phyloP scores from a whole-genome alignment of 2,888 invertebrate genomes.

The Cybosia mesomella region DNA sequence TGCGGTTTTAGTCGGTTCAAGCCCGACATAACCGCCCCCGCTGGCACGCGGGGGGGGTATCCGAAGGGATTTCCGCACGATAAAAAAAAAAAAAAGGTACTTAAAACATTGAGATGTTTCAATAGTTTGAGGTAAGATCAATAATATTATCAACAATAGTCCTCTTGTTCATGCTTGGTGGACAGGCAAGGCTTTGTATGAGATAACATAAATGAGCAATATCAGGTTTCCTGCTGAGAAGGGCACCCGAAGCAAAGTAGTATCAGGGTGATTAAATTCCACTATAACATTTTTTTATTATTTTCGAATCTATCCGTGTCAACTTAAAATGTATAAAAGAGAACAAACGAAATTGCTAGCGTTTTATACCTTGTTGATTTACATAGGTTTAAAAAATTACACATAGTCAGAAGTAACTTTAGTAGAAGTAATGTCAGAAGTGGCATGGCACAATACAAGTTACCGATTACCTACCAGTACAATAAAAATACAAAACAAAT shows the following conservation, averaged over 20 bases:
- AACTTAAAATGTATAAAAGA: neutral
- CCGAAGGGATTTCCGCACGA: too few species aligned
- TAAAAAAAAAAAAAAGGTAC: too few species aligned
- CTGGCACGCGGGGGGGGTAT: too few species aligned
- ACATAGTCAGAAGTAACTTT: neutral
- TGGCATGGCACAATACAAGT: too few species aligned
- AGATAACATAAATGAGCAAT: neutral
- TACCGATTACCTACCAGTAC: too few species aligned
- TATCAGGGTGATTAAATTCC: conserved; percentile 1
- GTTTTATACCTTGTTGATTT: neutral
- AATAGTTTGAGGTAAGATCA: neutral
- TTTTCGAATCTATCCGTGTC: neutral
- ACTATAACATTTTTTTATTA: neutral
- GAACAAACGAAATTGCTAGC: neutral
- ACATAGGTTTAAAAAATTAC: neutral
- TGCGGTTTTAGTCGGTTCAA: too few species aligned
- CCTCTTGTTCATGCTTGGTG: neutral
- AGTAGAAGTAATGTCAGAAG: neutral
- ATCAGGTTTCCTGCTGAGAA: neutral
- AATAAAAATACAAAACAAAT: too few species aligned
- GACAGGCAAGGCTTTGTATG: neutral
- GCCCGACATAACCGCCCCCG: too few species aligned
- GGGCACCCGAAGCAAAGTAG: neutral
- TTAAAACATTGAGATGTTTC: too few species aligned
- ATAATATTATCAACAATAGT: neutral